Conservation (phyloP, 2,797 vertebrate species). For the Propithecus perrieri region DNA sequence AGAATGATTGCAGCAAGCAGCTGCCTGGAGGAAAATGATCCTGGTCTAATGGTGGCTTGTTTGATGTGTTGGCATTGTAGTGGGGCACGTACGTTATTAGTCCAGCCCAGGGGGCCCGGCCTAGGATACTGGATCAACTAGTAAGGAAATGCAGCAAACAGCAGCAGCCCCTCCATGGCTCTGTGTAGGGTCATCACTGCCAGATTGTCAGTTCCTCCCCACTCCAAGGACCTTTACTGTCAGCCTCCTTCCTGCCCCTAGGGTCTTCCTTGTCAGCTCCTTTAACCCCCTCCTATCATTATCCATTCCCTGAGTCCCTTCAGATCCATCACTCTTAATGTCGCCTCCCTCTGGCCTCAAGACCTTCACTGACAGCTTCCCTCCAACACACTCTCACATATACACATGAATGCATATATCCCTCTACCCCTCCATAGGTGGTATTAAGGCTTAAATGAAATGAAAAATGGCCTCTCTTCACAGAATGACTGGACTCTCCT, state of each 20-base stretch:
- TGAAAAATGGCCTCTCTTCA: constrained; percentile 35
- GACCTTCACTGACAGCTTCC: constrained; percentile 41
- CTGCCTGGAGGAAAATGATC: constrained; percentile 79
- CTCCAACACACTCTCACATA: background rate
- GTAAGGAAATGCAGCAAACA: constrained; percentile 34
- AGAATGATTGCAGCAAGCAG: constrained; percentile 80
- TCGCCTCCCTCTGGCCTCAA: background rate
- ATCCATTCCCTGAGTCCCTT: background rate
- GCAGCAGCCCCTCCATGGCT: background rate
- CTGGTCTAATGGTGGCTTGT: constrained; percentile 75
- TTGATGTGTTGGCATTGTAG: constrained; percentile 78
- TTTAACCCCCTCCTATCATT: background rate
- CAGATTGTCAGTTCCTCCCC: constrained; percentile 31
- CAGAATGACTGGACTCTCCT: background rate
- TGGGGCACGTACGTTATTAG: constrained; percentile 71
- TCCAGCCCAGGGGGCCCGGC: constrained; percentile 35
- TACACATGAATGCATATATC: background rate
- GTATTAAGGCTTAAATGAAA: constrained; percentile 36
- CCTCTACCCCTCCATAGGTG: background rate
- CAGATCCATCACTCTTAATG: background rate
- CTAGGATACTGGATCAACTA: constrained; percentile 53
- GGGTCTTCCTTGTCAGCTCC: constrained; percentile 20
- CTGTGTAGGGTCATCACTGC: background rate
- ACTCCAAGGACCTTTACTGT: constrained; percentile 37
- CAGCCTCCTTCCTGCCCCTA: background rate